Conservation (phyloP, 30 jellyfish, hydroid and myxozoan genomes). For the Aurelia aurita complex sp. Pacific region DNA sequence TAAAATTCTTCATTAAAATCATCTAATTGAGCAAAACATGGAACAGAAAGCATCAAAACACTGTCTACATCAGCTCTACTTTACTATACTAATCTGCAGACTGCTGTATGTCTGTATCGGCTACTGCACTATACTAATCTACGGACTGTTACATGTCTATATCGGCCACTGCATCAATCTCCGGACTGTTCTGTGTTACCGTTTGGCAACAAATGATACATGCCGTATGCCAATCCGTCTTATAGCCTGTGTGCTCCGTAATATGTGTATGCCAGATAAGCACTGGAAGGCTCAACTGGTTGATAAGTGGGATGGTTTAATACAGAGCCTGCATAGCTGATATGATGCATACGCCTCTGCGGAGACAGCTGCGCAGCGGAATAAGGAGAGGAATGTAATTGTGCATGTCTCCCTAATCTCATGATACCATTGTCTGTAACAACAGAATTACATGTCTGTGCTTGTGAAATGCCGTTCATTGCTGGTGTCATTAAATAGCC, state of each 20-base stretch:
- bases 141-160: too few species aligned
- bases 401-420: slow-evolving; percentile 57
- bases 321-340: slow-evolving; percentile 67
- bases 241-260: slow-evolving; percentile 77
- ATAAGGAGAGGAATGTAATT: slow-evolving; percentile 58
- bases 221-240: not conserved
- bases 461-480: slow-evolving; percentile 48
- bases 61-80: not conserved
- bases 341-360: slow-evolving; percentile 71
- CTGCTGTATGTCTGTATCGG: not conserved
- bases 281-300: slow-evolving; percentile 60
- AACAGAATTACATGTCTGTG: slow-evolving; percentile 62
- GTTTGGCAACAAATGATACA: not conserved
- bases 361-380: slow-evolving; percentile 70
- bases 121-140: too few species aligned
- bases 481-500: slow-evolving; percentile 64
- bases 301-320: slow-evolving; percentile 52
- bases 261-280: slow-evolving; percentile 73
- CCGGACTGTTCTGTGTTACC: too few species aligned
- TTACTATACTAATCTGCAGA: not conserved
- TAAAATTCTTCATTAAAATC: not conserved
- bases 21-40: not conserved
- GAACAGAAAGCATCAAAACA: not conserved
- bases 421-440: slow-evolving; percentile 24
- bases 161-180: too few species aligned